Percentiles rank a stretch among this genome's conserved stretches.
Evolutionary conservation across 2,113 vertebrate genomes (phyloP).

Genomic region (Etia nguti): DNA sequence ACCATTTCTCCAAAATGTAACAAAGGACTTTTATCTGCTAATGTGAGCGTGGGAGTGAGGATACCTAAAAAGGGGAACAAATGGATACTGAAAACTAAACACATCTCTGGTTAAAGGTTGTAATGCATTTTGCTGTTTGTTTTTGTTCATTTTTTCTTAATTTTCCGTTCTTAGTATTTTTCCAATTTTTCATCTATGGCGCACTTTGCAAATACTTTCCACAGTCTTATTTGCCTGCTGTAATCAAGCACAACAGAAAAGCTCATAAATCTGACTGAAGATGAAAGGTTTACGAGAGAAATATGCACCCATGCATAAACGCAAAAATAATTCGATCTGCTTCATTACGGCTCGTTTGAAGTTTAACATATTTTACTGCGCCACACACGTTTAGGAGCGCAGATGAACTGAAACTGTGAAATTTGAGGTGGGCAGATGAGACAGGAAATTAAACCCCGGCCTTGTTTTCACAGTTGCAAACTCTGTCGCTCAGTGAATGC

Average conservation of each 20-base stretch:
- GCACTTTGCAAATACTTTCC: not conserved
- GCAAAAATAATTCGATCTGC: not conserved
- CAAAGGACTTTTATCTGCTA: not conserved
- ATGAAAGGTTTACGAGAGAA: not conserved
- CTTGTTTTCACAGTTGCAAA: constrained; percentile 60
- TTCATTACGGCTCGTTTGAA: not conserved
- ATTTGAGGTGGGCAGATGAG: constrained; percentile 9
- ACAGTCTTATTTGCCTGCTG: not conserved
- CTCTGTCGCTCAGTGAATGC: not conserved
- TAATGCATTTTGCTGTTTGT: not conserved
- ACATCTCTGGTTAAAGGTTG: not conserved
- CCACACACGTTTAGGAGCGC: not conserved
- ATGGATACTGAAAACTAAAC: not conserved
- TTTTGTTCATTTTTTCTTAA: not conserved
- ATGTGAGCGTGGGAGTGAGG: not conserved
- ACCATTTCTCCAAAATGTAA: not conserved
- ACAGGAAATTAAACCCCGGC: constrained; percentile 39
- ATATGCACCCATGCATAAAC: not conserved
- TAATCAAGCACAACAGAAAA: not conserved
- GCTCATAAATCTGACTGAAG: not conserved
- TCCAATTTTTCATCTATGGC: not conserved
- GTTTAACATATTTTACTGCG: not conserved
- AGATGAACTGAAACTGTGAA: constrained; percentile 21
- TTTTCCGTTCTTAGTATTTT: not conserved
- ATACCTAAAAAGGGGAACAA: not conserved